A percentile compares a stretch with the other conserved stretches of the same genome.
Evolutionary conservation across 2,888 invertebrate genomes (phyloP).

Genomic region (Pachydiplax longipennis): DNA sequence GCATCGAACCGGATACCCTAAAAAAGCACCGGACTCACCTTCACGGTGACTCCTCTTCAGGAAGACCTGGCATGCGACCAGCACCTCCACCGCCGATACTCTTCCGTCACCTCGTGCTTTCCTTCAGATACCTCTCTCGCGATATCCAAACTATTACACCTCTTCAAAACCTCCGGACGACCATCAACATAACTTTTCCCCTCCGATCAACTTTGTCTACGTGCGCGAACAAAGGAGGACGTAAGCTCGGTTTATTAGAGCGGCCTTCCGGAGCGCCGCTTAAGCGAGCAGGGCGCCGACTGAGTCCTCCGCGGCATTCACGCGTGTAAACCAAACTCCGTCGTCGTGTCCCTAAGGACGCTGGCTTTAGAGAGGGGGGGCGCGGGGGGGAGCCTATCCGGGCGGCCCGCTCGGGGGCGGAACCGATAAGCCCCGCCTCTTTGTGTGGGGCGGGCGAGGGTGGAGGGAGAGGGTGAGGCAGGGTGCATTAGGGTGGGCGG

Average conservation of each 20-base stretch:
- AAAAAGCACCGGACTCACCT: constrained; percentile 26
- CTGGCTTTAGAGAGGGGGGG: not conserved
- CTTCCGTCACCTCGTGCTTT: constrained; percentile 1
- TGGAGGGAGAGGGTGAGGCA: not conserved
- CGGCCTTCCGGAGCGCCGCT: constrained; percentile 17
- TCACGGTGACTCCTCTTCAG: constrained; percentile 44
- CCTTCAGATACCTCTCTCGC: not conserved
- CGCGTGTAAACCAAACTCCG: constrained; percentile 40
- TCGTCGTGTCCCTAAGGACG: not conserved
- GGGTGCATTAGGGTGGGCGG: not conserved
- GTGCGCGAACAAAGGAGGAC: not conserved
- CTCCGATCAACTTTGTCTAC: not conserved
- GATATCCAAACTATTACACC: not conserved
- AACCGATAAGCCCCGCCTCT: constrained; percentile 23
- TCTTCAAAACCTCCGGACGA: not conserved
- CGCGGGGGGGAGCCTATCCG: not conserved
- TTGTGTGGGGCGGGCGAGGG: not conserved
- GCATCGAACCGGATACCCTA: not conserved
- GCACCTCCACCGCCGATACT: constrained; percentile 1
- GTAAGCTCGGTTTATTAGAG: not conserved
- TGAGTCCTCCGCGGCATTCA: constrained; percentile 36
- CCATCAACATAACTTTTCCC: not conserved
- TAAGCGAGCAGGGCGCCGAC: constrained; percentile 24
- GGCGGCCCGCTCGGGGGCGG: not conserved
- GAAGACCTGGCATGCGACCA: constrained; percentile 32